These are phyloP conservation scores for Diabrotica virgifera DNA, from an alignment of 1,140 invertebrate genomes.

Conservation along the genomic window DNA sequence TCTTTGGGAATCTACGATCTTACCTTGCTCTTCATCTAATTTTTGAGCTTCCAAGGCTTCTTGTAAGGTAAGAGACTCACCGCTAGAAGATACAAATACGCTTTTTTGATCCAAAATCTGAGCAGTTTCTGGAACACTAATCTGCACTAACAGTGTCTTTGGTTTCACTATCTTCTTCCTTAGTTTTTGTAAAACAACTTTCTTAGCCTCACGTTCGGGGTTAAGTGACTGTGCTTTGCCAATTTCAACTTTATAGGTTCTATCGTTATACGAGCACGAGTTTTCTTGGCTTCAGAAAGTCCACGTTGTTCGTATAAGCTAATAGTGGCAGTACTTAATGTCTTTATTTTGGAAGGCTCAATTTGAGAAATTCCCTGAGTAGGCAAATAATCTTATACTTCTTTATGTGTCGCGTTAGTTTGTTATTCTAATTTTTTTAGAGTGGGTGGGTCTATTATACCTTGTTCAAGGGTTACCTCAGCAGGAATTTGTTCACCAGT, in stretches of 20 bases:
- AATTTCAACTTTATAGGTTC: constrained; percentile 67
- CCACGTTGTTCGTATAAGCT: constrained; percentile 46
- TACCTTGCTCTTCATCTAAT: constrained; percentile 72
- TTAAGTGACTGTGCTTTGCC: constrained; percentile 56
- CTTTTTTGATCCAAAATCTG: constrained; percentile 62
- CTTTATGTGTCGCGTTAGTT: constrained; percentile 23
- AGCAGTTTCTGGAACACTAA: constrained; percentile 73
- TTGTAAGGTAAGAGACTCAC: constrained; percentile 62
- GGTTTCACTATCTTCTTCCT: constrained; percentile 69
- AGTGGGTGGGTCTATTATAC: constrained; percentile 65
- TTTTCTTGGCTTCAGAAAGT: constrained; percentile 56
- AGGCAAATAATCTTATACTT: constrained; percentile 24
- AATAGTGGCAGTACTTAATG: constrained; percentile 41
- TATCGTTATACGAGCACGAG: constrained; percentile 57
- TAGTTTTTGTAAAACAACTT: constrained; percentile 74
- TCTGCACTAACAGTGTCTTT: constrained; percentile 68
- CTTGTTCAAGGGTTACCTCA: constrained; percentile 76
- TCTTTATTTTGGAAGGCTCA: constrained; percentile 41
- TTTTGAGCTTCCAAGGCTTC: constrained; percentile 75
- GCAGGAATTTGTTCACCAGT: constrained; percentile 73
- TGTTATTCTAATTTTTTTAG: constrained; percentile 56
- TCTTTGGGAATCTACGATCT: constrained; percentile 77
- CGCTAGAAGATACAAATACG: constrained; percentile 56
- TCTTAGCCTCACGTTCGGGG: constrained; percentile 61
- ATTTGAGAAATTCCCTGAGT: constrained; percentile 44